These are phyloP conservation scores for Drosophila saltans DNA, from an alignment of 1,140 invertebrate genomes.

Conservation along the genomic window DNA sequence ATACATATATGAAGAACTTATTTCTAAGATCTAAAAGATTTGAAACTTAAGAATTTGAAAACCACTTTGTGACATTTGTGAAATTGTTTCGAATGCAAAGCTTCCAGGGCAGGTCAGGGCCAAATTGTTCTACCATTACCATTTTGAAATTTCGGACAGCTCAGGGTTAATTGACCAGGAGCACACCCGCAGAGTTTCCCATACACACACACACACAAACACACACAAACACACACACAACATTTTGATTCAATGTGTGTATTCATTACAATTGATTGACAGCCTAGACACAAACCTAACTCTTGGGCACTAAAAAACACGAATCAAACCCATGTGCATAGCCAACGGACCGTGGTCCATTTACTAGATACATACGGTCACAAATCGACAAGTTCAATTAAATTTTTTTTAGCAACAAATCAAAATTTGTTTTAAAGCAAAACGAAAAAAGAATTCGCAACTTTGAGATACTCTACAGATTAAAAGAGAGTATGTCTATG, in stretches of 20 bases:
- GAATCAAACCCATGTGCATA: constrained; percentile 69
- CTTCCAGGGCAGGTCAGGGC: constrained; percentile 62
- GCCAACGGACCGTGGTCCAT: constrained; percentile 71
- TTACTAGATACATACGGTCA: constrained; percentile 37
- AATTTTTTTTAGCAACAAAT: constrained; percentile 15
- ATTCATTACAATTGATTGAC: constrained; percentile 79
- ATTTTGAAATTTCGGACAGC: constrained; percentile 43
- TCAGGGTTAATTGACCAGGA: constrained; percentile 58
- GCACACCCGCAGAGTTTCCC: constrained; percentile 46
- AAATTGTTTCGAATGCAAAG: background rate
- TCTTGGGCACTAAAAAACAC: constrained; percentile 45
- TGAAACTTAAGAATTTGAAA: no score
- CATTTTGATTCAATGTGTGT: constrained; percentile 57
- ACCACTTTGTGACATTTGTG: background rate
- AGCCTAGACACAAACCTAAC: constrained; percentile 37
- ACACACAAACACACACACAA: constrained; percentile 14
- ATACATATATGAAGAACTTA: no score
- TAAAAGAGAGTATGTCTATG: no score
- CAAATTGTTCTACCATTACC: constrained; percentile 41
- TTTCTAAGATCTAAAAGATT: no score
- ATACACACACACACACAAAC: constrained; percentile 20
- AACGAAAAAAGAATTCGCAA: no score
- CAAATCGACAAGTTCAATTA: constrained; percentile 31
- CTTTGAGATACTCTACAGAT: no score
- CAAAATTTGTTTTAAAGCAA: constrained; percentile 13